These are phyloP conservation scores for Mechanitis mazaeus DNA, from an alignment of 2,888 invertebrate species.

Conservation along the genomic window DNA sequence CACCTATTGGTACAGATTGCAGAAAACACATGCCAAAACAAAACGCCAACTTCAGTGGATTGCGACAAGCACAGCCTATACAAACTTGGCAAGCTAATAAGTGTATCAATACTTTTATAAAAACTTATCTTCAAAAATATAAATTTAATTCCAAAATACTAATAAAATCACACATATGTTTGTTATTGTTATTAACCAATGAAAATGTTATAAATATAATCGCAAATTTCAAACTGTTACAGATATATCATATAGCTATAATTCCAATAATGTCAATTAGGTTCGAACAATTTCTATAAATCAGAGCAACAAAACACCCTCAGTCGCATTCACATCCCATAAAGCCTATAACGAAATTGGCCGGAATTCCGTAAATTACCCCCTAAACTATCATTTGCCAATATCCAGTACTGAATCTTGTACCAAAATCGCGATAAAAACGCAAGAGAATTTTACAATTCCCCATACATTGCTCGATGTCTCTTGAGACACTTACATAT, in stretches of 20 bases:
- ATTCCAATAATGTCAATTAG: slow-evolving; percentile 17
- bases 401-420: slow-evolving; percentile 30
- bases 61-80: slow-evolving; percentile 20
- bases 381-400: slow-evolving; percentile 52
- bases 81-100: slow-evolving; percentile 20
- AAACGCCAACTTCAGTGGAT: slow-evolving; percentile 15
- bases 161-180: no score
- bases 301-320: slow-evolving; percentile 25
- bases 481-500: background rate
- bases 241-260: slow-evolving; percentile 4
- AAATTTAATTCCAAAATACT: no score
- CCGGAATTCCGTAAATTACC: slow-evolving; percentile 53
- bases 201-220: background rate
- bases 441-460: background rate
- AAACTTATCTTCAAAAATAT: background rate
- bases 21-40: slow-evolving; percentile 20
- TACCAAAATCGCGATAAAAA: slow-evolving; percentile 7
- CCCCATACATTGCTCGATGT: slow-evolving; percentile 21
- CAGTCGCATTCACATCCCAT: slow-evolving; percentile 48
- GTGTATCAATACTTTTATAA: slow-evolving; percentile 9
- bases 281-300: slow-evolving; percentile 23
- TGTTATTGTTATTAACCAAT: no score
- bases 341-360: slow-evolving; percentile 46
- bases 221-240: background rate
- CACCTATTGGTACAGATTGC: slow-evolving; percentile 13